phyloP scores from a whole-genome alignment of 2,113 vertebrate species.

The Dromas ardeola region DNA sequence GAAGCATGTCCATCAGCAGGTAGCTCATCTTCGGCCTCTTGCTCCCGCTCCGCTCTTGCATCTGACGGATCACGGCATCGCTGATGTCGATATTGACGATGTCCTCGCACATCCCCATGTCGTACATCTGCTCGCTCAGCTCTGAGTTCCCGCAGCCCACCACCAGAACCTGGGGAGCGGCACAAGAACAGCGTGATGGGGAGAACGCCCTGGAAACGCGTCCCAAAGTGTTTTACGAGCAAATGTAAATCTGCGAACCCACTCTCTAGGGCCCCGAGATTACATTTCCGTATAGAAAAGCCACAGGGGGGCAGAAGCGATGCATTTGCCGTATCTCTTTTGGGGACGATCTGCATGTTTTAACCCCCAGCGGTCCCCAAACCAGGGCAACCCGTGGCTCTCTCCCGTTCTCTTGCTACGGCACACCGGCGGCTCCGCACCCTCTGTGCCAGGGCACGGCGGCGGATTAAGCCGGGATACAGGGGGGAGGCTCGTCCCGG shows the following conservation, averaged over 20 bases:
- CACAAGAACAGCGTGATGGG: rapidly evolving
- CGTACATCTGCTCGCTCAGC: constrained; percentile 93
- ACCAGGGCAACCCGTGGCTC: rapidly evolving
- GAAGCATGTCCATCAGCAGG: constrained; percentile 86
- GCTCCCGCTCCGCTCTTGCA: constrained; percentile 84
- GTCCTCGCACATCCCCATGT: constrained; percentile 84
- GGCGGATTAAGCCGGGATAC: not conserved
- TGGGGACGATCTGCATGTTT: rapidly evolving
- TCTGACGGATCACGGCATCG: constrained; percentile 84
- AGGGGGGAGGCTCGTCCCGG: no score
- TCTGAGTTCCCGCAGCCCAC: constrained; percentile 98
- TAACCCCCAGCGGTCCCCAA: not conserved
- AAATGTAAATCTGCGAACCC: not conserved
- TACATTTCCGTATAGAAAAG: rapidly evolving
- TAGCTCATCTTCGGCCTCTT: constrained; percentile 85
- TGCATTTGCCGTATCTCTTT: no score
- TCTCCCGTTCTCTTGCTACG: not conserved
- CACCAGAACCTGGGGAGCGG: constrained; percentile 84
- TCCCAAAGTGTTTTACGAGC: rapidly evolving
- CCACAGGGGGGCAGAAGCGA: rapidly evolving
- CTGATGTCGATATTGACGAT: constrained; percentile 93
- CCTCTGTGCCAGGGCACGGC: rapidly evolving
- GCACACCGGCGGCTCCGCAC: rapidly evolving
- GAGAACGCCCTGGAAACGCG: rapidly evolving
- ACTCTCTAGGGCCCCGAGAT: rapidly evolving